Conservation (phyloP, 2,113 vertebrate genomes). For the Hemiprocne comata region DNA sequence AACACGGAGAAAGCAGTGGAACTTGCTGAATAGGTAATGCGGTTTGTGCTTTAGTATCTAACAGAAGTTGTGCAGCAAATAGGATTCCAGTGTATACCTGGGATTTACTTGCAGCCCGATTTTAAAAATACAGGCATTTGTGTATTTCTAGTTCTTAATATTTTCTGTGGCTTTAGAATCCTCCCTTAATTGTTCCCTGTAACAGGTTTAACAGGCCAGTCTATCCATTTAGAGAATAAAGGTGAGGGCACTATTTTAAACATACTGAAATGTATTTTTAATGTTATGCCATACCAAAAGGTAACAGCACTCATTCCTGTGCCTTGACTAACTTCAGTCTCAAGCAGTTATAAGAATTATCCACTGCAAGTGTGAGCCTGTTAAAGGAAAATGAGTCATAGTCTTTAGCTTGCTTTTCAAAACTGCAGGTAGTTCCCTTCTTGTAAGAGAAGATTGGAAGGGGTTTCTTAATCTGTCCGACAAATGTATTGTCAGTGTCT, state of each 20-base stretch:
- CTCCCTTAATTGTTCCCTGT: not conserved
- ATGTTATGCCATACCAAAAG: not conserved
- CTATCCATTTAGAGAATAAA: not conserved
- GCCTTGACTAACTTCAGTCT: not conserved
- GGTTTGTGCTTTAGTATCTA: not conserved
- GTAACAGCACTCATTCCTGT: not conserved
- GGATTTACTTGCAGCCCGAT: not conserved
- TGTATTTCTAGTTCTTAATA: not conserved
- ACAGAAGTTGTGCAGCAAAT: not conserved
- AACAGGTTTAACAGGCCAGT: not conserved
- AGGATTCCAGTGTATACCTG: not conserved
- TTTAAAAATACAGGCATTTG: not conserved
- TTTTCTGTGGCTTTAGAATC: conserved; percentile 13
- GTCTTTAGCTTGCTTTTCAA: not conserved
- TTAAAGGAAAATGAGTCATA: not conserved
- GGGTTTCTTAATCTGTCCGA: not conserved
- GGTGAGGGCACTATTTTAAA: not conserved
- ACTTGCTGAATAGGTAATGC: not conserved
- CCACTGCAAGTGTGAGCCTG: not conserved
- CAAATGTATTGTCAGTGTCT: not conserved
- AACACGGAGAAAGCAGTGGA: not conserved
- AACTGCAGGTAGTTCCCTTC: not conserved
- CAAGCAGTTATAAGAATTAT: not conserved
- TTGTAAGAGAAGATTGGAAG: not conserved
- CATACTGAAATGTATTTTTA: not conserved